Evolutionary conservation across 2,797 vertebrate genomes (phyloP), one percentile per base, ranked within the genome.

Genomic region (Acanthiza pusilla): DNA sequence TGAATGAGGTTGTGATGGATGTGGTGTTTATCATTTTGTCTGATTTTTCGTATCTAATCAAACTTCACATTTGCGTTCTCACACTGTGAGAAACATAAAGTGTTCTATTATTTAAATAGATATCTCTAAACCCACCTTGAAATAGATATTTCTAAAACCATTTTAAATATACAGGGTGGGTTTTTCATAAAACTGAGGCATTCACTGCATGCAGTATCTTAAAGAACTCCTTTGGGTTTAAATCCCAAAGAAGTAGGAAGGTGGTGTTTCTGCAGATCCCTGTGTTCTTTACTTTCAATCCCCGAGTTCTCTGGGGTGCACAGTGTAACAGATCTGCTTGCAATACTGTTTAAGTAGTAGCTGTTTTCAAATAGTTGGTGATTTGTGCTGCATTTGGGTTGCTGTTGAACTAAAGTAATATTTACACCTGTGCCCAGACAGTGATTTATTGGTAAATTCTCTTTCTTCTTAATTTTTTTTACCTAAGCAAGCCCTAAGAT

Each of bases 1-100:
- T 8, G 22, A 66, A 93, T 75, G 83, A 72, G 70, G 55, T 89
- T 93, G 80, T 94, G 93, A 91, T 91, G 54, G 68, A 94, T 92
- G 51, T 5, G 7, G 60, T 93, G 70, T 92, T 97, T 91, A 81
- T 76, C 81, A 45, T 94, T 95, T 94, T 89, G 85, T 47, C 45
- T 85, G 40, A 51, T 91, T 85, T 78, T 96, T 95, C 76, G 36
- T 62, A 60, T 84, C 73, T 50, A 91, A 83, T 81, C 42, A 88
- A 94, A 83, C 40, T 40, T 78, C 36, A 36, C 19, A 30, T 92
- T 93, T 92, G 10, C 62, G 86, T 85, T 85, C 82, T 88, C 43
- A 68, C 66, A 40, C 65, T 43, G 40, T 27, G 42, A 83, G 34
- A 68, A 85, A 73, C 94, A 51, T 18, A 20, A 62, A 76, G 2